phyloP scores from a whole-genome alignment of 2,888 invertebrate species.

The Leptopilina syphax region DNA sequence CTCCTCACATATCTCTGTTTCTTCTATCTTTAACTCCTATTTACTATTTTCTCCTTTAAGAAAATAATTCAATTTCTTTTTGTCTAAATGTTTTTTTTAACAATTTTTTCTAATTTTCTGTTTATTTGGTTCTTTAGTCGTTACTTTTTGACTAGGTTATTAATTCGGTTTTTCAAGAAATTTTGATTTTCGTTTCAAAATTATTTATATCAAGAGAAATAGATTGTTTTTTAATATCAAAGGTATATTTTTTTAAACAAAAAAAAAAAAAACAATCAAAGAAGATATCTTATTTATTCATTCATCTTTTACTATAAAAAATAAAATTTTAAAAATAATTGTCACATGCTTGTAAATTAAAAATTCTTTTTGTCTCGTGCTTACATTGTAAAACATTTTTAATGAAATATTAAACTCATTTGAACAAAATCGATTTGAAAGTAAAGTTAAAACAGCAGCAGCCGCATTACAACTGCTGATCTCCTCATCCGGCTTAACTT shows the following conservation, averaged over 20 bases:
- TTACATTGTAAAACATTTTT: background rate
- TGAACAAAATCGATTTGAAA: constrained; percentile 20
- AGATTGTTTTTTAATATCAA: too few relatives aligned
- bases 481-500: background rate
- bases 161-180: too few relatives aligned
- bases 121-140: too few relatives aligned
- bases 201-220: too few relatives aligned
- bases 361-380: background rate
- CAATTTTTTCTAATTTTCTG: background rate
- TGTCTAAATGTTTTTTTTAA: background rate
- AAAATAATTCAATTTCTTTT: background rate
- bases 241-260: too few relatives aligned
- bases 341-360: background rate
- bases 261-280: too few relatives aligned
- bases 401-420: constrained; percentile 6
- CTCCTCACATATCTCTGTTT: constrained; percentile 41
- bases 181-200: too few relatives aligned
- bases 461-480: constrained; percentile 18
- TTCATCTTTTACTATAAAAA: too few relatives aligned
- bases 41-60: constrained; percentile 29
- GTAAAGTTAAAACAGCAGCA: constrained; percentile 11
- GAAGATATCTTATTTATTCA: too few relatives aligned
- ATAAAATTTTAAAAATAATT: background rate
- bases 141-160: background rate
- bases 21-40: constrained; percentile 50